Conservation (phyloP, 1,140 invertebrate species). For the Callitettix versicolor region DNA sequence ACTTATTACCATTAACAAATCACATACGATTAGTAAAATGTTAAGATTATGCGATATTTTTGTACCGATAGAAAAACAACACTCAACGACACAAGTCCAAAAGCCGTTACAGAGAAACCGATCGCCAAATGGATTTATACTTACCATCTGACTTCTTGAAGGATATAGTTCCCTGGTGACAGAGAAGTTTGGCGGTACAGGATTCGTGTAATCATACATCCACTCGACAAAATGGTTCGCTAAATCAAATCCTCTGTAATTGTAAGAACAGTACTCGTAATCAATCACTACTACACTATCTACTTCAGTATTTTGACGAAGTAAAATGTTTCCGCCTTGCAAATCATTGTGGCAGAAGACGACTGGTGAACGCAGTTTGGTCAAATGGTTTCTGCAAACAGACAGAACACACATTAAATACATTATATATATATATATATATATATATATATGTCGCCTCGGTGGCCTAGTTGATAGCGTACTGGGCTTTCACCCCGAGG, state of each 20-base stretch:
- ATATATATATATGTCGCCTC: no score
- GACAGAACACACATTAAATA: no score
- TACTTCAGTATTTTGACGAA: slow-evolving; percentile 16
- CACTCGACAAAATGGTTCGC: slow-evolving; percentile 96
- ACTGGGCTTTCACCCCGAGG: no score
- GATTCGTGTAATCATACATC: slow-evolving; percentile 79
- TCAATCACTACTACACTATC: slow-evolving; percentile 64
- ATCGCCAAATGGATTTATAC: slow-evolving; percentile 1
- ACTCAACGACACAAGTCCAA: no score
- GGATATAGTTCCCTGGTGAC: slow-evolving; percentile 56
- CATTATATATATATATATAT: no score
- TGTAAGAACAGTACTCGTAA: slow-evolving; percentile 91
- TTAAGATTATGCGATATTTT: no score
- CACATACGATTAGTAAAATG: no score
- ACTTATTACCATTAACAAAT: no score
- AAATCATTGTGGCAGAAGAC: slow-evolving; percentile 97
- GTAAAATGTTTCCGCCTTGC: slow-evolving; percentile 73
- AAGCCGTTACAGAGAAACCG: no score
- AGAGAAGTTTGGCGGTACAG: slow-evolving; percentile 66
- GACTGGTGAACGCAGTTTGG: slow-evolving; percentile 57
- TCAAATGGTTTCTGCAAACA: slow-evolving; percentile 35
- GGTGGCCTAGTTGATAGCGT: no score
- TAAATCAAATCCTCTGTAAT: slow-evolving; percentile 87
- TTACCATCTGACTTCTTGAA: slow-evolving; percentile 67
- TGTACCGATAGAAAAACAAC: no score